These are phyloP conservation scores for rabbit (Oryctolagus cuniculus) DNA, from an alignment of 2,113 vertebrate genomes.

Conservation along the genomic window mOryCun1.1 NC_091437.1:57288501-57289000, in stretches of 20 bases:
- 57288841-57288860: background rate
- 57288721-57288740: background rate
- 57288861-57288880: background rate
- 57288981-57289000: background rate
- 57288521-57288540: conserved; percentile 15
- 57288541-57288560: conserved; percentile 3
- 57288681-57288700: background rate
- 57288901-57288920: background rate
- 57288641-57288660: background rate
- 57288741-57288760: background rate
- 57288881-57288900: background rate
- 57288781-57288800: background rate
- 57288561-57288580: background rate
- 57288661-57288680: no score
- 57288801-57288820: rapidly evolving
- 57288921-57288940: background rate
- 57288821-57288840: no score
- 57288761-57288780: background rate
- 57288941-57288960: background rate
- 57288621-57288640: background rate
- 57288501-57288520: background rate
- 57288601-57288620: background rate
- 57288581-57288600: background rate
- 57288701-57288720: background rate
- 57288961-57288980: background rate